phyloP scores from a whole-genome alignment of 2,797 vertebrate species.

The Dermochelys coriacea region DNA sequence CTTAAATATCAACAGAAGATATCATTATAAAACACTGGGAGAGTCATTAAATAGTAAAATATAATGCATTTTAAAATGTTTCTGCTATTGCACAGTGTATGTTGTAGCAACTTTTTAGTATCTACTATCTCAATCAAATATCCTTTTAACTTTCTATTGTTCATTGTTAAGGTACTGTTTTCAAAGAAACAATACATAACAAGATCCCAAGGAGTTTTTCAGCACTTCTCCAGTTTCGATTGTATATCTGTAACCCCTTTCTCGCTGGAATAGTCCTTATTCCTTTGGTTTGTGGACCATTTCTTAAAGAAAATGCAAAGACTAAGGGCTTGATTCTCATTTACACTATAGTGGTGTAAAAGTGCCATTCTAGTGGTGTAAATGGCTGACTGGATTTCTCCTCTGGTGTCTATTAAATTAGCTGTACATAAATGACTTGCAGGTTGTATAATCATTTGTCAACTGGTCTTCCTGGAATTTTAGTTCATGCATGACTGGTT shows the following conservation, averaged over 20 bases:
- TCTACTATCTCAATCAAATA: not conserved
- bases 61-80: not conserved
- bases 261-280: not conserved
- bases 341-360: not conserved
- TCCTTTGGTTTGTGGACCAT: not conserved
- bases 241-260: not conserved
- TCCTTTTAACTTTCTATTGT: not conserved
- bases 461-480: not conserved
- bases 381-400: fast-evolving
- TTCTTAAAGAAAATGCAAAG: not conserved
- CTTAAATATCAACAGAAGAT: not conserved
- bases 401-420: not conserved
- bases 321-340: not conserved
- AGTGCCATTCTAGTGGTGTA: fast-evolving
- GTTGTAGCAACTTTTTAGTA: not conserved
- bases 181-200: not conserved
- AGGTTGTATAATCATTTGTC: not conserved
- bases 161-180: not conserved
- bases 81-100: not conserved
- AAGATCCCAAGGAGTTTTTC: not conserved
- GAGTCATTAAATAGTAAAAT: not conserved
- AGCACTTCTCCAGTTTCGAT: too few species aligned
- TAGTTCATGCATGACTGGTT: not conserved
- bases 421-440: fast-evolving
- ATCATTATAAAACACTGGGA: not conserved